Evolutionary conservation across 2,113 vertebrate species (phyloP), one percentile per base, ranked within the genome.

Genomic region (Probosciger aterrimus): DNA sequence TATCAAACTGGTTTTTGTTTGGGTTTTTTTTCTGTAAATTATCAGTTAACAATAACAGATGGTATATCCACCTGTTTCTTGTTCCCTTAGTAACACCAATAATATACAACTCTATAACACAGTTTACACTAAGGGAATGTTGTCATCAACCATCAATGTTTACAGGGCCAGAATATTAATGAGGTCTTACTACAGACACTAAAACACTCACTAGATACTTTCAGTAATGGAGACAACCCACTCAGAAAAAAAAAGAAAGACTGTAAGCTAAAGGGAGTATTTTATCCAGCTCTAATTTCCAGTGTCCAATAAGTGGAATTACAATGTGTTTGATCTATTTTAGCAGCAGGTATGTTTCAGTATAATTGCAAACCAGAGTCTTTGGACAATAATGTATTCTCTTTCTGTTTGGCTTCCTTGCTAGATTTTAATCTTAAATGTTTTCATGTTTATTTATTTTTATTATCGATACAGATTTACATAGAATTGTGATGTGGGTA

Each of bases 11-110:
- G 31, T 12, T 11, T 17, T 64, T 22, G 14, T 7, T 15, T 50
- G 7, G 17, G 6, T n/a, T 6, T n/a, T 22, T 22, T 87, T 90
- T 75, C 69, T 90, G 39, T 52, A 85, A 93, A 87, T 93, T 91
- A 63, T 77, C 39, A 43, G 14, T 86, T 88, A 87, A 30, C 47
- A 77, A 71, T 92, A 92, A 88, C 94, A 97, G 95, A 97, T 95
- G 86, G 94, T 71, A 59, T 65, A 90, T 62, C 84, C 92, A 93
- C 88, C 90, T 96, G 86, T 24, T 94, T 71, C 88, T 86, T 90
- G 75, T 93, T 96, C 84, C 90, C 59, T 52, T 88, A 94, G 76
- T 90, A 88, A 94, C 91, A 80, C 94, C 90, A 95, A 70, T 94
- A 94, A 74, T 82, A 88, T 46, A 91, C n/a, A 75, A 57, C 62